Conservation (phyloP, 2,113 vertebrate genomes). For the Notiomystis cincta region DNA sequence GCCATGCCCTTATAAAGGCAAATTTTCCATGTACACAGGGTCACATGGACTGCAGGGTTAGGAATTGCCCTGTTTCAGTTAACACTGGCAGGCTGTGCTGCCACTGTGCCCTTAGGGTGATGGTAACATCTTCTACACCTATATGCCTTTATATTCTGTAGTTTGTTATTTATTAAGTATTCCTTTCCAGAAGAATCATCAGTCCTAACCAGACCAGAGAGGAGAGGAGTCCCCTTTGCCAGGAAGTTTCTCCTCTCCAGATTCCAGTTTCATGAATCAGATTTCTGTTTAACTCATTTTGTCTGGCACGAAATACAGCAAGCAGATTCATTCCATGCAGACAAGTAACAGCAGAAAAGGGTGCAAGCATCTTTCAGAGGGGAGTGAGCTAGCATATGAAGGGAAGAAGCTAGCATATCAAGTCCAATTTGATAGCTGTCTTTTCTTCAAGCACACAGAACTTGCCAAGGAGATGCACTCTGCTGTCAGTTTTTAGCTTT, state of each 20-base stretch:
- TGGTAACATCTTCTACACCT: neutral
- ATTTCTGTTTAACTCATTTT: slow-evolving; percentile 41
- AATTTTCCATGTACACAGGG: neutral
- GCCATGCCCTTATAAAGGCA: neutral
- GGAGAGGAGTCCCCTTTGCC: neutral
- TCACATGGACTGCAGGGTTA: neutral
- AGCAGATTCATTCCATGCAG: neutral
- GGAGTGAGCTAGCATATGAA: neutral
- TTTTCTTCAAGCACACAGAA: neutral
- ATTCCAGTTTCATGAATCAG: slow-evolving; percentile 56
- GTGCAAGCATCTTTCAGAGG: neutral
- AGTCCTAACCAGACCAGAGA: neutral
- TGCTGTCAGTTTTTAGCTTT: neutral
- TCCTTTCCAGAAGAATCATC: neutral
- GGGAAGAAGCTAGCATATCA: neutral
- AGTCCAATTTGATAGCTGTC: neutral
- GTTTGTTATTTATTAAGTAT: neutral
- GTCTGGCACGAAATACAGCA: neutral
- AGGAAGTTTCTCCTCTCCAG: slow-evolving; percentile 7
- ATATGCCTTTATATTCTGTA: neutral
- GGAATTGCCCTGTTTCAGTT: neutral
- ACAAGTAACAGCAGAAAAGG: neutral
- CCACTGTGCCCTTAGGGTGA: neutral
- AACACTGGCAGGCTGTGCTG: neutral
- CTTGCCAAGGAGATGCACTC: neutral